phyloP scores from a whole-genome alignment of 2,113 vertebrate species.

The Thamnaconus septentrionalis region DNA sequence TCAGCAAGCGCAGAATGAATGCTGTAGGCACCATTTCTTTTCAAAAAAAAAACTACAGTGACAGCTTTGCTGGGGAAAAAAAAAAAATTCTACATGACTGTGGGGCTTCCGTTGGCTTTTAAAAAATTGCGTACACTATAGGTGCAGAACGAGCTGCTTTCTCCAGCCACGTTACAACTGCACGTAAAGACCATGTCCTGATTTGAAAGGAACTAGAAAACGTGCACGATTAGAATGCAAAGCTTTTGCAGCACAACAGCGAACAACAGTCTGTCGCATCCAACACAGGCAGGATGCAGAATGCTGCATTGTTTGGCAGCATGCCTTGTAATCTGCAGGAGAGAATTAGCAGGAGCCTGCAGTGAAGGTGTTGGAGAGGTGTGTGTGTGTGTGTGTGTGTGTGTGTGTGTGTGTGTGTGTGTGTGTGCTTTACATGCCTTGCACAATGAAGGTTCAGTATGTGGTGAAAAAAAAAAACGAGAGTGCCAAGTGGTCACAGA shows the following conservation, averaged over 20 bases:
- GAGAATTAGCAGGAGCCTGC: slow-evolving; percentile 53
- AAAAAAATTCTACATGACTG: neutral
- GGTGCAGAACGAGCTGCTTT: slow-evolving; percentile 6
- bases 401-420: slow-evolving; percentile 22
- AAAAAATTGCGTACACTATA: too few relatives aligned
- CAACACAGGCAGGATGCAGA: slow-evolving; percentile 46
- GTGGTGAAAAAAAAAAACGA: slow-evolving; percentile 11
- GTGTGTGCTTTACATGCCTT: slow-evolving; percentile 10
- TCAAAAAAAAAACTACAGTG: slow-evolving; percentile 29
- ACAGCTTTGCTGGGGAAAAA: neutral
- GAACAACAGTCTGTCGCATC: slow-evolving; percentile 5
- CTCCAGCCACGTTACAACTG: neutral
- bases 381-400: slow-evolving; percentile 9
- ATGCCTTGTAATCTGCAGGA: slow-evolving; percentile 50
- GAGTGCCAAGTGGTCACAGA: slow-evolving; percentile 58
- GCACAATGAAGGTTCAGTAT: slow-evolving; percentile 18
- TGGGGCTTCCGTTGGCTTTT: neutral
- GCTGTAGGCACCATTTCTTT: slow-evolving; percentile 1
- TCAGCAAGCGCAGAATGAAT: slow-evolving; percentile 13
- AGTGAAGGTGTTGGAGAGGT: slow-evolving; percentile 2
- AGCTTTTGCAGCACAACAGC: slow-evolving; percentile 11
- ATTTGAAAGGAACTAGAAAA: neutral
- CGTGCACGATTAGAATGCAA: neutral
- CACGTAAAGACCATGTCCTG: neutral
- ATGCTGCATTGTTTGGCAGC: slow-evolving; percentile 59